Conservation (phyloP, 2,113 vertebrate genomes). For the Aythya baeri region DNA sequence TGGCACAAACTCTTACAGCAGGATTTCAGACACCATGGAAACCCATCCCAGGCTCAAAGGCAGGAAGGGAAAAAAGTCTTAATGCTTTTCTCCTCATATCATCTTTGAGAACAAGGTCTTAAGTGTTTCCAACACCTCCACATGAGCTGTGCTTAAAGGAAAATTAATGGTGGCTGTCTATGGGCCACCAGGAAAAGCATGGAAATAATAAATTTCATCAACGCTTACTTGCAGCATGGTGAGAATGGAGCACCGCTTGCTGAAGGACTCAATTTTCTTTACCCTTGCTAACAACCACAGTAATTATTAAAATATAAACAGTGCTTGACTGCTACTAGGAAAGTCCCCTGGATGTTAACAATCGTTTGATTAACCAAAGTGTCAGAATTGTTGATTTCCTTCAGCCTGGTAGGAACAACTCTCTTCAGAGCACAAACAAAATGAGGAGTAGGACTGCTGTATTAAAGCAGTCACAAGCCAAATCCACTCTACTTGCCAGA, state of each 20-base stretch:
- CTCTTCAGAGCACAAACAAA: neutral
- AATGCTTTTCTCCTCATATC: neutral
- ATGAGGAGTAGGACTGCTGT: neutral
- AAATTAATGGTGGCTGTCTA: neutral
- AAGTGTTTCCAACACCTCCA: neutral
- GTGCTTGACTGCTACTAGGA: neutral
- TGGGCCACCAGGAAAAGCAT: neutral
- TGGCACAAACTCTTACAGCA: neutral
- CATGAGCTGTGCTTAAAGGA: neutral
- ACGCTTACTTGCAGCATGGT: neutral
- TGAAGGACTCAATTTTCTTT: neutral
- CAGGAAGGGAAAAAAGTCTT: neutral
- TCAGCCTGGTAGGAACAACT: fast-evolving
- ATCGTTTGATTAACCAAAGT: neutral
- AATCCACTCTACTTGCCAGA: neutral
- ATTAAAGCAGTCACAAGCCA: neutral
- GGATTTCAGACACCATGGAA: neutral
- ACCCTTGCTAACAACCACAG: neutral
- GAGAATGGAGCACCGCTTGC: neutral
- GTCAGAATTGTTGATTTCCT: neutral
- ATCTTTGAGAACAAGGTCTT: neutral
- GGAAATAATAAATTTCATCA: neutral
- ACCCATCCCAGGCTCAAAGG: neutral
- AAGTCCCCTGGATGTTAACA: neutral
- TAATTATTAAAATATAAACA: neutral